phyloP scores from a whole-genome alignment of 35 echinoderm and acorn worm species.

The Patiria miniata region DNA sequence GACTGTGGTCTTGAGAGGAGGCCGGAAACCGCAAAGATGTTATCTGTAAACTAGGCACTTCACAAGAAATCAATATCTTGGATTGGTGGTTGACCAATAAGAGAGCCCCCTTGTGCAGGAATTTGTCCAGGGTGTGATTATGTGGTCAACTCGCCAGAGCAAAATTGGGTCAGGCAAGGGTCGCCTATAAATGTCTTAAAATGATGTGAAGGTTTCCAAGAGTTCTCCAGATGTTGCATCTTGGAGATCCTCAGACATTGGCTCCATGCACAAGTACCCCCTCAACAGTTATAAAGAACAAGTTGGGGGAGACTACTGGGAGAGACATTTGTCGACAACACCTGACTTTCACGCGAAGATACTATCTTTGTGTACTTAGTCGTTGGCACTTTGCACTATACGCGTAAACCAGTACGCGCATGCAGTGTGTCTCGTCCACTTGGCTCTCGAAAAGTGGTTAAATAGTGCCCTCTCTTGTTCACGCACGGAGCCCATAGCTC shows the following conservation, averaged over 20 bases:
- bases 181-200: not conserved
- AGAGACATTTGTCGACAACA: too few species aligned
- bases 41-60: conserved; percentile 25
- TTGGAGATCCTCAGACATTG: not conserved
- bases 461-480: too few species aligned
- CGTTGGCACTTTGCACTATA: too few species aligned
- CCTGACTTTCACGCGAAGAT: too few species aligned
- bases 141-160: not conserved
- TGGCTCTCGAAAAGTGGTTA: too few species aligned
- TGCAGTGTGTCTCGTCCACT: too few species aligned
- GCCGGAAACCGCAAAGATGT: not conserved
- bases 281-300: too few species aligned
- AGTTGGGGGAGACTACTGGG: too few species aligned
- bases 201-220: not conserved
- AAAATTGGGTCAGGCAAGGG: not conserved
- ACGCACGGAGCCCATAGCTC: too few species aligned
- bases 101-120: not conserved
- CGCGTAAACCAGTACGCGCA: too few species aligned
- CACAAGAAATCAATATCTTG: not conserved
- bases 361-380: too few species aligned
- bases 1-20: not conserved
- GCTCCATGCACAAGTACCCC: too few species aligned
- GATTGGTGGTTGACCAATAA: not conserved
- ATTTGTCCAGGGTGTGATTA: not conserved
- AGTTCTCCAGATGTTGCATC: not conserved